Conservation (phyloP, 2,888 invertebrate genomes). For the Orthosia gracilis region DNA sequence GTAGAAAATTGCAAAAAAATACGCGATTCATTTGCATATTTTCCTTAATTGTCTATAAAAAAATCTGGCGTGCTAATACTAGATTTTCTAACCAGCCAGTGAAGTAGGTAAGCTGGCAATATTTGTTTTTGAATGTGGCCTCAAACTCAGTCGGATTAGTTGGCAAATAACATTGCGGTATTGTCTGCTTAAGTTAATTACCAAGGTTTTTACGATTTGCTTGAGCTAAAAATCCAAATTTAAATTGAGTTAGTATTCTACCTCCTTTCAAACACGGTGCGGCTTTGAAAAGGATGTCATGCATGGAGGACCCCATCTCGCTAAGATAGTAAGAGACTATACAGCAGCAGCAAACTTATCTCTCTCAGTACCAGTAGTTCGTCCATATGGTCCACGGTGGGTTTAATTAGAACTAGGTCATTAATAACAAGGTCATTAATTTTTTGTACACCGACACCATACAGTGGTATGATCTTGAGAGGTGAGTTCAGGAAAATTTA, state of each 20-base stretch:
- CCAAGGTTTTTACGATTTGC: conserved; percentile 40
- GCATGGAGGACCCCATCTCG: background rate
- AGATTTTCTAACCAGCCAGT: conserved; percentile 42
- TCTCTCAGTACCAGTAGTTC: too few species aligned
- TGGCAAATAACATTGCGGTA: conserved; percentile 48
- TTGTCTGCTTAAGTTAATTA: conserved; percentile 52
- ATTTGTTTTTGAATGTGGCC: conserved; percentile 38
- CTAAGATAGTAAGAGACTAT: background rate
- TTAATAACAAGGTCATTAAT: background rate
- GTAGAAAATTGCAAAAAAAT: conserved; percentile 1
- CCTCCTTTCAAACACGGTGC: background rate
- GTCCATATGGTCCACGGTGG: too few species aligned
- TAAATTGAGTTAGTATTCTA: background rate
- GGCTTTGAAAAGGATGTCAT: background rate
- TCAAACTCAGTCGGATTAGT: conserved; percentile 37
- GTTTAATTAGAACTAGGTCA: background rate
- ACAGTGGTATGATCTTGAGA: background rate
- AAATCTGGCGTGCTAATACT: conserved; percentile 38
- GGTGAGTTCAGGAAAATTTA: background rate
- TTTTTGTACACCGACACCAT: background rate
- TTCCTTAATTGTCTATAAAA: conserved; percentile 22
- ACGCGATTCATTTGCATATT: background rate
- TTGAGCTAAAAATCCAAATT: conserved; percentile 15
- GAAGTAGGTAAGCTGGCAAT: conserved; percentile 22
- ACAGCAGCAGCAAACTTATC: background rate